Evolutionary conservation across 2,113 vertebrate genomes (phyloP), one percentile per base, ranked within the genome.

Genomic region (Pollachius pollachius): DNA sequence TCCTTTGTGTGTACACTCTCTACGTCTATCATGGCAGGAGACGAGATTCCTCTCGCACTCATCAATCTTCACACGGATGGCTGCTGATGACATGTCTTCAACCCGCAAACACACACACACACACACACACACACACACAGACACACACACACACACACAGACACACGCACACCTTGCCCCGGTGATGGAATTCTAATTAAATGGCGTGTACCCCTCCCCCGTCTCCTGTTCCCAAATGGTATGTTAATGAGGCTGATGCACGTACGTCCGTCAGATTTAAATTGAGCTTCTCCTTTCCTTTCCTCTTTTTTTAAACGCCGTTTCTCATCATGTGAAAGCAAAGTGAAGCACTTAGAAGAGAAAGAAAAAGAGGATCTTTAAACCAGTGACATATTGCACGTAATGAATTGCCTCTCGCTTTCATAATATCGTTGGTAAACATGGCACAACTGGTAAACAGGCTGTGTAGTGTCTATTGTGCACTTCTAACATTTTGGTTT

Each of bases 21-120:
- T 11, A 73, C 71, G 78, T 27, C 71, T 82, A 79, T 85, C 77
- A 79, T 52, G 69, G 72, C 27, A 15, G 73, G 62, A 77, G 74
- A 75, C 64, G 62, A 78, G 76, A 85, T 83, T 81, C 71, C 62
- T 66, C 67, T 66, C 67, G 57, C 64, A 74, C 86, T 88, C 86
- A 87, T 88, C 81, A 74, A 88, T 90, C 86, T 85, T 88, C 83
- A 74, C 74, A 75, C 59, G 72, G 81, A 86, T 81, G 77, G 75
- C 77, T 86, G 72, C 80, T 82, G 85, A 85, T 85, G 82, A 81
- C 84, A 82, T 84, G 84, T 85, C 84, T 72, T 73, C 75, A 78
- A 78, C 68, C 79, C 65, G n/a, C 63, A 11, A 65, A 72, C 80
- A 71, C 61, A 72, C 67, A 67, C 65, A 62, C 18, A 41, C 37